Evolutionary conservation across 2,888 invertebrate genomes (phyloP).

Genomic region (Cenopis cana): DNA sequence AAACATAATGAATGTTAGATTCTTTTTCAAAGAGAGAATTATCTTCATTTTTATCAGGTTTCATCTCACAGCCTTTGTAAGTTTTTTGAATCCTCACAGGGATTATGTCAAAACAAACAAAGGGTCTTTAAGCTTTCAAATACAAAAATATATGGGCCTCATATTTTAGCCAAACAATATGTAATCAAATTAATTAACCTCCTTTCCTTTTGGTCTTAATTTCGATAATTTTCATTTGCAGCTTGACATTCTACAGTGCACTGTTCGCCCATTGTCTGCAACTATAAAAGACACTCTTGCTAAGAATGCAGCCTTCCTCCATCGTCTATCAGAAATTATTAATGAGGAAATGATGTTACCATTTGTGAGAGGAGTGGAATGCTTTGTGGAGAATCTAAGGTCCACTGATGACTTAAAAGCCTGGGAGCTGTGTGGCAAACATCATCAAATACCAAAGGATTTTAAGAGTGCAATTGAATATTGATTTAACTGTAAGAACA

Average conservation of each 20-base stretch:
- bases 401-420: slow-evolving; percentile 79
- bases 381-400: slow-evolving; percentile 73
- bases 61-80: too few relatives aligned
- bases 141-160: too few relatives aligned
- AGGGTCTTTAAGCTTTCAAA: too few relatives aligned
- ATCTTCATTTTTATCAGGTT: too few relatives aligned
- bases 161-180: too few relatives aligned
- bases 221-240: slow-evolving; percentile 55
- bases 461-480: slow-evolving; percentile 80
- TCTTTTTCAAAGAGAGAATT: too few relatives aligned
- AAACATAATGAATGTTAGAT: too few relatives aligned
- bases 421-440: slow-evolving; percentile 78
- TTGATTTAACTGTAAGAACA: slow-evolving; percentile 55
- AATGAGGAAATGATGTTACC: slow-evolving; percentile 78
- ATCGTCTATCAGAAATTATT: slow-evolving; percentile 75
- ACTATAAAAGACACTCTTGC: slow-evolving; percentile 75
- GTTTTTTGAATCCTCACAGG: too few relatives aligned
- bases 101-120: too few relatives aligned
- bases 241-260: slow-evolving; percentile 77
- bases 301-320: slow-evolving; percentile 76
- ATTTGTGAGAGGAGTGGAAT: slow-evolving; percentile 77
- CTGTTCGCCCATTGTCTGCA: slow-evolving; percentile 71
- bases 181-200: too few relatives aligned
- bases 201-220: neutral
- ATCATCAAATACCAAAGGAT: slow-evolving; percentile 75